These are phyloP conservation scores for Tragelaphus buxtoni DNA, from an alignment of 2,113 vertebrate species.

Conservation along the genomic window DNA sequence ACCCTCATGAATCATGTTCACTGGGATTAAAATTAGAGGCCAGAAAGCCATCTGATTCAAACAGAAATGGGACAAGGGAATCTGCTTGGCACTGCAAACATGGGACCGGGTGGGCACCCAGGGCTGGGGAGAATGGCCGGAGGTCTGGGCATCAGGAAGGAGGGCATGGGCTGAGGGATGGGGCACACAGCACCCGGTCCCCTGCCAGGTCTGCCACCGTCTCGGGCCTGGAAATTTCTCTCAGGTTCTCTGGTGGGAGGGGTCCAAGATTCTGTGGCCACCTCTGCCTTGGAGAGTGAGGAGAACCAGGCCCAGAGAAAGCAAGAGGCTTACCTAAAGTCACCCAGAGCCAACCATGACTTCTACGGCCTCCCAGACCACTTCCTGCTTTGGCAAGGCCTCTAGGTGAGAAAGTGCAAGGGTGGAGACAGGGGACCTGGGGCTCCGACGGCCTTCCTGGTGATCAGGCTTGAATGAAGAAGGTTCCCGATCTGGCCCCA, in stretches of 20 bases:
- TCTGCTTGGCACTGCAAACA: neutral
- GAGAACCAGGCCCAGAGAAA: neutral
- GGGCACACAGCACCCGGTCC: neutral
- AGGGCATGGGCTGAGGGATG: neutral
- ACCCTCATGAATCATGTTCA: slow-evolving; percentile 16
- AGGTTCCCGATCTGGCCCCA: neutral
- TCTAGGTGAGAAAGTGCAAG: neutral
- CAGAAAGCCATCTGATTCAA: neutral
- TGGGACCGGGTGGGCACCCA: rapidly evolving
- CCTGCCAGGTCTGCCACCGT: neutral
- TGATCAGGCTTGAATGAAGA: neutral
- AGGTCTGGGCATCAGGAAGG: neutral
- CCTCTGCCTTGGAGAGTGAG: neutral
- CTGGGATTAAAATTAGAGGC: slow-evolving; percentile 25
- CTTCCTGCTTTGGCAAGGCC: neutral
- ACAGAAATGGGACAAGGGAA: neutral
- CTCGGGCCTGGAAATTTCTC: neutral
- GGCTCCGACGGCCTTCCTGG: neutral
- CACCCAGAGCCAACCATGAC: neutral
- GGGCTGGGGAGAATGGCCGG: neutral
- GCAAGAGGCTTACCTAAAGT: neutral
- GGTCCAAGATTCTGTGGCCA: neutral
- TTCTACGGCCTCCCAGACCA: neutral
- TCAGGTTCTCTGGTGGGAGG: neutral
- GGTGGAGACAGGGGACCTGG: neutral